Evolutionary conservation across 2,113 vertebrate species (phyloP), one percentile per base, ranked within the genome.

Genomic region (Coreoperca whiteheadi): DNA sequence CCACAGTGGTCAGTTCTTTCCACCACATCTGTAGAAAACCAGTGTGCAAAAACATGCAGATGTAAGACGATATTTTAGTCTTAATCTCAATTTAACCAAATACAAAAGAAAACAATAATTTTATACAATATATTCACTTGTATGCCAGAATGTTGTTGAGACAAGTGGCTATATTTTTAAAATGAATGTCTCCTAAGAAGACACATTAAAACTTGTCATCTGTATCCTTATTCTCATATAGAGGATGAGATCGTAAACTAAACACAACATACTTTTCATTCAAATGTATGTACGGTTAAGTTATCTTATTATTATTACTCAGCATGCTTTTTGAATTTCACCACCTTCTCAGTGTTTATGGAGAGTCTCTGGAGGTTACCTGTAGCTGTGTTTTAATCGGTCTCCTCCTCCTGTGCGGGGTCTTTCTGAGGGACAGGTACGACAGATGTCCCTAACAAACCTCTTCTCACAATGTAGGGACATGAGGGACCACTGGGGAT

Each of bases 401-500:
- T 92, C 64, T 95, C 94, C 30, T 92, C 91, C 39, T 73, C 81
- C 34, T 60, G 30, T 39, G 2, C 25, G 1, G 4, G 1, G 18
- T 92, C 81, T 72, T 87, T 94, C 48, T 79, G 81, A 21, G 84
- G 60, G 32, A 81, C 70, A 2, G 95, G 92, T 59, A 91, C 50
- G 0, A 90, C 92, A 28, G 88, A 51, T 0, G 94, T 96, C 14
- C 95, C 96, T 48, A 97, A 84, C 77, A 95, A 92, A n/a, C 95
- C 96, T 81, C 96, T 89, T 34, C 96, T 95, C 74, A 97, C 94
- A n/a, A 97, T 95, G 51, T 96, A 96, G 2, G 96, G 96, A 78
- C 96, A 96, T 0, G 95, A 94, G 0, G 94, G 91, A 2, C 95
- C 96, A 12, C 82, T 95, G 32, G 96, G 96, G 74, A 96, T 96